phyloP scores from a whole-genome alignment of 2,888 invertebrate genomes.

The Campoletis raptor region DNA sequence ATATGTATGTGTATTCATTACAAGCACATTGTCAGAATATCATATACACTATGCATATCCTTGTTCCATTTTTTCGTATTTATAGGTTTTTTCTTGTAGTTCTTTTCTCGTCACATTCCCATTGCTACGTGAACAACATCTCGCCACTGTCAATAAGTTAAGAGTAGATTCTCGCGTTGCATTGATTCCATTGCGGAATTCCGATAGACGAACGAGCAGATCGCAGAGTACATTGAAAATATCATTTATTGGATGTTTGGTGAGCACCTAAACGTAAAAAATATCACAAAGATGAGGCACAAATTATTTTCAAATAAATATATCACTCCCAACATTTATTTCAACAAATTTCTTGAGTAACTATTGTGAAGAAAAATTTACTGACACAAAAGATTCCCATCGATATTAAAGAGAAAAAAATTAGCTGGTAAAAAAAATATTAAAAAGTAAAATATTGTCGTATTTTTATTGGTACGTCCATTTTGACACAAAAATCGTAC shows the following conservation, averaged over 20 bases:
- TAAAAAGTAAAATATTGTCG: neutral
- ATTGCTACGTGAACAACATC: neutral
- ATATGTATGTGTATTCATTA: slow-evolving; percentile 45
- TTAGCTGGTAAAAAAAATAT: no score
- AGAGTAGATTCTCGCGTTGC: neutral
- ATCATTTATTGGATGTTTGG: neutral
- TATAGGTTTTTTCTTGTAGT: neutral
- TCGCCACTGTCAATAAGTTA: slow-evolving; percentile 9
- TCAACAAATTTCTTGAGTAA: neutral
- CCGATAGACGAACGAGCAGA: neutral
- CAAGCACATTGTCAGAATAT: slow-evolving; percentile 62
- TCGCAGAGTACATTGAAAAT: neutral
- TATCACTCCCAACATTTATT: neutral
- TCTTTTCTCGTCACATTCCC: slow-evolving; percentile 36
- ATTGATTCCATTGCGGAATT: slow-evolving; percentile 11
- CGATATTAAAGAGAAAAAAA: neutral
- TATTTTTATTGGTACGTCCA: no score
- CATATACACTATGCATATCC: slow-evolving; percentile 30
- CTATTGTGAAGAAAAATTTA: neutral
- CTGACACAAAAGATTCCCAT: neutral
- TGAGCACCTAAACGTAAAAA: neutral
- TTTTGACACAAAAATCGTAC: neutral
- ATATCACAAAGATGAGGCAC: neutral
- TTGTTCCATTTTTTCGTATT: slow-evolving; percentile 42
- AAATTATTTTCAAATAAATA: neutral